Base-by-base conservation (phyloP, 2,113 vertebrate species). In the Camarhynchus parvulus region DNA sequence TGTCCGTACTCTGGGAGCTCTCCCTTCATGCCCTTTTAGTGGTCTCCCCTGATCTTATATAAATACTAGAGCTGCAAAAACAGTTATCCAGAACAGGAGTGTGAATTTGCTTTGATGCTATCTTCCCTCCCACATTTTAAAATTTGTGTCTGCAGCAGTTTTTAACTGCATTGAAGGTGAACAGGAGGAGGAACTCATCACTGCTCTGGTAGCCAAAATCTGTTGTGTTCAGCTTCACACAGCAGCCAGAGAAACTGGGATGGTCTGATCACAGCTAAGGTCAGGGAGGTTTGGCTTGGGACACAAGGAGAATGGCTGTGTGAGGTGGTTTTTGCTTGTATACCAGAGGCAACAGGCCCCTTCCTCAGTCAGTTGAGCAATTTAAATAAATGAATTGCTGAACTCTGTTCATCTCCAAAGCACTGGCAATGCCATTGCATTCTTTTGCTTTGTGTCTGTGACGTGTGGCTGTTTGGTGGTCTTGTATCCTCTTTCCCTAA, bases 351-450 rank as follows among this genome's bases (percentile, higher is more conserved):
- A 86, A 66, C 5, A 46, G 42, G 35, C 15, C 50, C 13, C 18
- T 90, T 83, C 35, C 44, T 73, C 15, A 7, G 41, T 7, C 0
- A 0, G 27, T 0, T 42, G 53, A 49, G 41, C 25, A 61, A 23
- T 76, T 85, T 85, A 49, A 63, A 41, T 56, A 64, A 82, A 87
- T 18, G 16, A 76, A 70, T 37, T 72, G 44, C 37, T 56, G 33
- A 75, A 33, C 42, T 67, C 39, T 21, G 15, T 23, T 63, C 8
- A 4, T 56, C 63, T 74, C 49, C 1, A 5, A 70, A 85, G 47
- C 28, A 7, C 19, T 4, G 33, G 8, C 2, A 1, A 44, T 22
- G 50, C 46, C 35, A 28, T 6, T 50, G 33, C 1, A 2, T 39
- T 79, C 3, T 74, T 63, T 42, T 52, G 19, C 66, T 68, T 41